Percentiles rank a stretch among this genome's conserved stretches.
phyloP scores from a whole-genome alignment of 2,888 invertebrate genomes.

The Chaetoderma sp. region DNA sequence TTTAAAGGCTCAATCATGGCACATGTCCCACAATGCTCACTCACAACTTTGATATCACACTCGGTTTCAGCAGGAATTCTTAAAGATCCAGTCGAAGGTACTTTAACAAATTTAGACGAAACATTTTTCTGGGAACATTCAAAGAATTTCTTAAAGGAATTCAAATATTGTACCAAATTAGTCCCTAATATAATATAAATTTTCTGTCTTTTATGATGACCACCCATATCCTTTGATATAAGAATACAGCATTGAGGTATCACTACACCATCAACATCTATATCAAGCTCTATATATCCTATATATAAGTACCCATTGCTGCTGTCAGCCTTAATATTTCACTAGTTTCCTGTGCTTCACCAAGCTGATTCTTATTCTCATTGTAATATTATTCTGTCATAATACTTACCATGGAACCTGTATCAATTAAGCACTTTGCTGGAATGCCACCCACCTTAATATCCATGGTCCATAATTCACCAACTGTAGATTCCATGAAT shows the following conservation, averaged over 20 bases:
- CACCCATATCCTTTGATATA: background rate
- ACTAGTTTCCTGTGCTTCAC: background rate
- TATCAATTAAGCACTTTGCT: constrained; percentile 18
- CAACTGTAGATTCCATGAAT: constrained; percentile 1
- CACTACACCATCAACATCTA: constrained; percentile 5
- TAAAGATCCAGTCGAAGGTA: background rate
- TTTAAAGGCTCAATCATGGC: constrained; percentile 3
- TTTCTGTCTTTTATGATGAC: background rate
- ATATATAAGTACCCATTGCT: constrained; percentile 18
- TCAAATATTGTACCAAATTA: constrained; percentile 22
- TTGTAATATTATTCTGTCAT: constrained; percentile 15
- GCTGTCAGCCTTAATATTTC: constrained; percentile 4
- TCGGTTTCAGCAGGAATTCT: background rate
- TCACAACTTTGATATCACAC: background rate
- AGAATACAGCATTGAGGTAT: constrained; percentile 7
- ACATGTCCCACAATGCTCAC: background rate
- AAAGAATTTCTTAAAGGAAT: background rate
- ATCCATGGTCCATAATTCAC: constrained; percentile 7
- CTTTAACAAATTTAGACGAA: background rate
- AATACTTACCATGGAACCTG: constrained; percentile 13
- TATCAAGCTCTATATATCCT: constrained; percentile 28
- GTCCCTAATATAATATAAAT: constrained; percentile 24
- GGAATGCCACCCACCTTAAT: constrained; percentile 1
- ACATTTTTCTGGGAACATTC: background rate
- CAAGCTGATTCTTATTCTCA: background rate